Evolutionary conservation across 2,797 vertebrate genomes (phyloP), one percentile per base, ranked within the genome.

Genomic region (Bryconaethiops microstoma): DNA sequence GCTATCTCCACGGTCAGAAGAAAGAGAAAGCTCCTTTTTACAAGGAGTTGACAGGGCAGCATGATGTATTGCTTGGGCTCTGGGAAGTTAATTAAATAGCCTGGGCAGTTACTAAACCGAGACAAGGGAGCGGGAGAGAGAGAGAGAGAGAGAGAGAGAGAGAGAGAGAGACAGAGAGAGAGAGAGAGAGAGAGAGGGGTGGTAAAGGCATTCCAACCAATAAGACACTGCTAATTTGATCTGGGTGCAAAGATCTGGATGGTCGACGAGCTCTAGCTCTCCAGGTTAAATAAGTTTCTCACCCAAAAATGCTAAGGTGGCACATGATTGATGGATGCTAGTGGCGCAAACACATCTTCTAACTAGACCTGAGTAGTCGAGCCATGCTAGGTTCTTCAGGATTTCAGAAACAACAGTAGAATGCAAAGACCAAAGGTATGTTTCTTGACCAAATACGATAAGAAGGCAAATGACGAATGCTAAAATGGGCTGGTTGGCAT

Each of bases 41-140:
- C 68, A 55, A 72, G 82, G 77, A 82, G 76, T 70, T 87, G 88
- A 86, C 84, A 85, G 86, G 79, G 81, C 84, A 86, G 85, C 78
- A 75, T 88, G 88, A 89, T 88, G 73, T 87, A 86, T 88, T 84
- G 83, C 87, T 83, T 48, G 48, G 78, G 72, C 78, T 82, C 74
- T 75, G 78, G 76, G 79, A 86, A 87, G 87, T 88, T 87, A 88
- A 89, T 88, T 86, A 87, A 89, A 87, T 85, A 86, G 76, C 74
- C 76, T 67, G 74, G 74, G 74, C 81, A 76, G 84, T 82, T 85
- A 81, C 85, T 87, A 84, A 84, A 87, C 79, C 48, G 13, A 80
- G 73, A 69, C 59, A 62, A 62, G 59, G 59, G 59, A 62, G 12
- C 21, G 59, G 23, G 59, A 62, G 59, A 5, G 21, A 62, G 59